Conservation (phyloP, 2,888 invertebrate species). For the Drosophila mettleri region DNA sequence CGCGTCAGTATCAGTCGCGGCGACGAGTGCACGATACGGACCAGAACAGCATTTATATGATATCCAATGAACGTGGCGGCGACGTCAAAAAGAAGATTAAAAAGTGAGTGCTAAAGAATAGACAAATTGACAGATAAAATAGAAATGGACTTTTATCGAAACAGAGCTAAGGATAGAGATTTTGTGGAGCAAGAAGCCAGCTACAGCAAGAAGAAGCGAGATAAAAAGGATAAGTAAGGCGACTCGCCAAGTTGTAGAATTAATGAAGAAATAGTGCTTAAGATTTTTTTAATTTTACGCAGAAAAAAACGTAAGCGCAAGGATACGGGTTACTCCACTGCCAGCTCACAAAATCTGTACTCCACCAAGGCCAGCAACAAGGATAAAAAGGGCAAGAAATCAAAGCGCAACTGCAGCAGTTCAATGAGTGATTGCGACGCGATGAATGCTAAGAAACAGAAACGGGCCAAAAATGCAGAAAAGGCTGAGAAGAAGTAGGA, state of each 20-base stretch:
- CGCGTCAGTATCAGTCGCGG: slow-evolving; percentile 75
- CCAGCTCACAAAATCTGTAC: slow-evolving; percentile 87
- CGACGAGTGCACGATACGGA: slow-evolving; percentile 82
- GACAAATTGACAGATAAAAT: background rate
- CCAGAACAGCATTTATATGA: slow-evolving; percentile 86
- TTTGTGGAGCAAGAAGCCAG: slow-evolving; percentile 79
- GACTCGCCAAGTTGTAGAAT: accelerated
- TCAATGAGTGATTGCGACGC: slow-evolving; percentile 81
- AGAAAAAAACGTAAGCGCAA: slow-evolving; percentile 85
- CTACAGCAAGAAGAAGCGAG: slow-evolving; percentile 76
- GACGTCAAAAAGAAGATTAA: slow-evolving; percentile 81
- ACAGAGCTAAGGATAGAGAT: slow-evolving; percentile 79
- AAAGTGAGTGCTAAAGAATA: slow-evolving; percentile 60
- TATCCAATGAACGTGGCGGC: slow-evolving; percentile 84
- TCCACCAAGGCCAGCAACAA: slow-evolving; percentile 81
- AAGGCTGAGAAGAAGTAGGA: slow-evolving; percentile 82
- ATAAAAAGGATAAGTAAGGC: slow-evolving; percentile 79
- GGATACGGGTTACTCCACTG: slow-evolving; percentile 90
- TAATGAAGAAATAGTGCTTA: too few species aligned
- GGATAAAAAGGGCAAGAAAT: slow-evolving; percentile 83
- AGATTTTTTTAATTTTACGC: background rate
- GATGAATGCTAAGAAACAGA: slow-evolving; percentile 73
- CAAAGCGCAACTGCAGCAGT: slow-evolving; percentile 76
- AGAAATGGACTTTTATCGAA: background rate
- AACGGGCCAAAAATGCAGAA: slow-evolving; percentile 78